Base-by-base conservation (phyloP, 2,113 vertebrate species). In the Zosterops borbonicus region DNA sequence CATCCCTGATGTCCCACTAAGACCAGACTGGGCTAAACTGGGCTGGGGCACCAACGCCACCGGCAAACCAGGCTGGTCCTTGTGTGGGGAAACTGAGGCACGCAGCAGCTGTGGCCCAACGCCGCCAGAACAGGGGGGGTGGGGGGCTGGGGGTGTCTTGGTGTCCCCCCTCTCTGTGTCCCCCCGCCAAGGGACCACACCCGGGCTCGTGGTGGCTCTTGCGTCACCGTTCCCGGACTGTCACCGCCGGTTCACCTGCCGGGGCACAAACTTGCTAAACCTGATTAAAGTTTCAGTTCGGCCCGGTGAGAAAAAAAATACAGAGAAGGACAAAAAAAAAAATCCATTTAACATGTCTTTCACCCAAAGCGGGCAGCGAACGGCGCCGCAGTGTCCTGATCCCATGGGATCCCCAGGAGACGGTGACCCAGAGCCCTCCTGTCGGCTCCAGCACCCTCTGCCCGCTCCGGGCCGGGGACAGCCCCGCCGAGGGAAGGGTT, bases 231-330 rank as follows among this genome's bases (percentile, higher is more conserved):
- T 87, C 87, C 81, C 62, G n/a, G 73, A 31, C 41, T 41, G 84
- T 42, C 90, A 50, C 84, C 12, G 0, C 18, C 3, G 1, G 29
- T 77, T 82, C 75, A 15, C 3, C 86, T 83, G 80, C 77, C 49
- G 14, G 69, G 67, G 37, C 53, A 44, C 82, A 92, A 91, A 96
- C 95, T 92, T 15, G 78, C 18, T 76, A 85, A 91, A 94, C 90
- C 90, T 92, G 95, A 87, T 88, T 44, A 55, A 85, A 76, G 58
- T 25, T 58, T 31, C 78, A 87, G 67, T 29, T 33, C 2, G 21
- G 47, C 60, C 83, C 13, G 3, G 14, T 7, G 49, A 69, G 71
- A 55, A 58, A 84, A 84, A 90, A 84, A 24, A 24, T 13, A 82
- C 11, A 13, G 1, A 49, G 17, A 67, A 53, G 15, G n/a, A 22